Percentiles rank a stretch among this genome's conserved stretches.
These are phyloP conservation scores for Halcyon leucocephala DNA, from an alignment of 2,797 vertebrate genomes.

Conservation along the genomic window DNA sequence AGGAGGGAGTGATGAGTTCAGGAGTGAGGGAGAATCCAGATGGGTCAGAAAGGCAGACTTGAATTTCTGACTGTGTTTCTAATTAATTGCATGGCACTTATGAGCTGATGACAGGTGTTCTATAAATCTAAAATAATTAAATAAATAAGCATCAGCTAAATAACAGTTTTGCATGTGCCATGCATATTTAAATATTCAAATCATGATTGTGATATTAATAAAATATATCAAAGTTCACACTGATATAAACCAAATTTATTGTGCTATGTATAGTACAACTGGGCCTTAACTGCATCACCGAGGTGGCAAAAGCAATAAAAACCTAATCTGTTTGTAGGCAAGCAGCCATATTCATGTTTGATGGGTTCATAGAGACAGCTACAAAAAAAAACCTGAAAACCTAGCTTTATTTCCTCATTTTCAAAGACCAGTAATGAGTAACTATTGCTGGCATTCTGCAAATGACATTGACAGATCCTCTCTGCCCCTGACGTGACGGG, in stretches of 20 bases:
- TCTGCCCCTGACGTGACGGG: background rate
- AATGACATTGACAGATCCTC: background rate
- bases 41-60: background rate
- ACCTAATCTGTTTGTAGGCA: constrained; percentile 23
- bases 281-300: constrained; percentile 36
- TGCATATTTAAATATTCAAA: background rate
- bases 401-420: background rate
- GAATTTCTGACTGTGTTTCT: background rate
- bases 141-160: constrained; percentile 11
- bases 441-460: background rate
- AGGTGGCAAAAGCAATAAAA: constrained; percentile 45
- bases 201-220: background rate
- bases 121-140: constrained; percentile 32
- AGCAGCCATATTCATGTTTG: constrained; percentile 10
- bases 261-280: constrained; percentile 3
- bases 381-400: background rate
- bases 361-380: background rate
- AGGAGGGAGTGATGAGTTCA: background rate
- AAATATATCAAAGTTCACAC: background rate
- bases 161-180: background rate
- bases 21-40: background rate
- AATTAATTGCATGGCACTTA: background rate
- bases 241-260: constrained; percentile 56
- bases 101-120: background rate
- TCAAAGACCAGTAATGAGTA: background rate